These are phyloP conservation scores for Onychomys arenicola DNA, from an alignment of 2,797 vertebrate genomes.

Conservation along the genomic window DNA sequence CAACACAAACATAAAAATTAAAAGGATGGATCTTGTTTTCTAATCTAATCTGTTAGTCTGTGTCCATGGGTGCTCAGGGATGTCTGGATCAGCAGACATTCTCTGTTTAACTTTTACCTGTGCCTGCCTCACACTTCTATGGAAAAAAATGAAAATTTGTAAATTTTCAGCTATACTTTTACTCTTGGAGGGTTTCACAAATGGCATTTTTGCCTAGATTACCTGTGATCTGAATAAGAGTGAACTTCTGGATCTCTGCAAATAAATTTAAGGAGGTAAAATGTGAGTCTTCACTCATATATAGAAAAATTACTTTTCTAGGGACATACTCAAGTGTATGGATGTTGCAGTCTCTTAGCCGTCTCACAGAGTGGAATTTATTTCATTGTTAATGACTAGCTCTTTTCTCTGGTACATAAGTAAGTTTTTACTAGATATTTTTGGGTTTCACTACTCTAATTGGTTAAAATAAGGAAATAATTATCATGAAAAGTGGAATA, in stretches of 20 bases:
- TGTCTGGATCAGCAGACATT: background rate
- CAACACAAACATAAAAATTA: too few species aligned
- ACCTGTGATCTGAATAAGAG: background rate
- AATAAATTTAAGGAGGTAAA: background rate
- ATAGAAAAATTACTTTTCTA: slow-evolving; percentile 20
- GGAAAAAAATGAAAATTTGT: background rate
- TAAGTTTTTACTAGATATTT: slow-evolving; percentile 24
- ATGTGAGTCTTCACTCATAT: background rate
- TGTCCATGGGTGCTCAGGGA: background rate
- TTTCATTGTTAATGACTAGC: background rate
- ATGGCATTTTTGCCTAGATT: background rate
- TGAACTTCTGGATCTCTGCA: background rate
- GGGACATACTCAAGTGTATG: background rate
- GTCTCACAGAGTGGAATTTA: background rate
- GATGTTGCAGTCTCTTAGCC: background rate
- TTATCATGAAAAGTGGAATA: background rate
- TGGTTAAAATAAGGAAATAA: slow-evolving; percentile 19
- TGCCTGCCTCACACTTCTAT: background rate
- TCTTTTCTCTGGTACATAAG: slow-evolving; percentile 36
- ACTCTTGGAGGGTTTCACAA: background rate
- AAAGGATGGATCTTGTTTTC: too few species aligned
- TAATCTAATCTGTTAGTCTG: too few species aligned
- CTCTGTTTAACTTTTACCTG: background rate
- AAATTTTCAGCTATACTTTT: slow-evolving; percentile 29
- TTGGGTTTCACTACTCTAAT: background rate